Percentiles rank a stretch among this genome's conserved stretches.
Evolutionary conservation across 1,140 invertebrate species (phyloP).

Genomic region (Dinothrombium tinctorium): DNA sequence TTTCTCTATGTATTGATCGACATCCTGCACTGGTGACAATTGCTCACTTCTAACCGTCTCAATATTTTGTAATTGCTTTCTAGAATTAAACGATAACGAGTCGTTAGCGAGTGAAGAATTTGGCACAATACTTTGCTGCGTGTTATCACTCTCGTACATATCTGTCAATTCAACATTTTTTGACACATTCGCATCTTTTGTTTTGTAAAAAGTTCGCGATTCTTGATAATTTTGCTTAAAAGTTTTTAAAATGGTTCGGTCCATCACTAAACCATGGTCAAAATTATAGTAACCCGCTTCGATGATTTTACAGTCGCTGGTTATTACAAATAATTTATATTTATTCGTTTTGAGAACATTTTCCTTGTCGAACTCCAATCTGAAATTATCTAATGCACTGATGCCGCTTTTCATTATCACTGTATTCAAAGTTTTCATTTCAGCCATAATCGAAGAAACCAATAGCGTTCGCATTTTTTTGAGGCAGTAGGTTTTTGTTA

Average conservation of each 20-base stretch:
- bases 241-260: not conserved
- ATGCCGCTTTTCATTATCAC: not conserved
- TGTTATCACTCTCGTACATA: too few species aligned
- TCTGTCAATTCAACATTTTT: not conserved
- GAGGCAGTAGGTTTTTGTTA: slow-evolving; percentile 8
- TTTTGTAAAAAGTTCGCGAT: not conserved
- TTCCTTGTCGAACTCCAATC: slow-evolving; percentile 9
- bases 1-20: not conserved
- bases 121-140: too few species aligned
- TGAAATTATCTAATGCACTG: slow-evolving; percentile 4
- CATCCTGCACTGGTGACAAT: not conserved
- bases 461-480: slow-evolving; percentile 6
- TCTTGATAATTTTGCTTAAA: not conserved
- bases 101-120: not conserved
- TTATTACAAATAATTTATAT: slow-evolving; percentile 11
- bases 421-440: not conserved
- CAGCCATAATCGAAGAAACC: slow-evolving; percentile 6
- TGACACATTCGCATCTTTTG: not conserved
- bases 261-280: not conserved
- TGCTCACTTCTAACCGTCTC: not conserved
- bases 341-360: slow-evolving; percentile 4
- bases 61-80: not conserved
- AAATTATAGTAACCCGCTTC: slow-evolving; percentile 13
- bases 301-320: slow-evolving; percentile 9
- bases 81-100: not conserved